These are phyloP conservation scores for Trypoxylus dichotomus DNA, from an alignment of 1,140 invertebrate species.

Conservation along the genomic window DNA sequence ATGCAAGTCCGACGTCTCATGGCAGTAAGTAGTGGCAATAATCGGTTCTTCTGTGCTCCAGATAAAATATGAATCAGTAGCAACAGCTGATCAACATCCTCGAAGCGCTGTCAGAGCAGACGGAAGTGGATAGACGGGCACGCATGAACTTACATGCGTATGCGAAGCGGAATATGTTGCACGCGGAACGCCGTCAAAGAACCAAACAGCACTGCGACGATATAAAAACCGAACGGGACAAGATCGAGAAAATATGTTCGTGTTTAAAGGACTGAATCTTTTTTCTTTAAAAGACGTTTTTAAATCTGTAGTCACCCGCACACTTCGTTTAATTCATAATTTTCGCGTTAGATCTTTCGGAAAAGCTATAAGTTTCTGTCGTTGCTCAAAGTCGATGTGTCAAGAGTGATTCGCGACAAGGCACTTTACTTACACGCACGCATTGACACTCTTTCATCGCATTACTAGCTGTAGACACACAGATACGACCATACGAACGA, in stretches of 20 bases:
- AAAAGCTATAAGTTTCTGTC: no score
- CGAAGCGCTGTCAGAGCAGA: neutral
- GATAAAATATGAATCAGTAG: neutral
- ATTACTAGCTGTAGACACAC: neutral
- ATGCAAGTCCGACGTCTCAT: neutral
- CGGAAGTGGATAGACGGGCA: neutral
- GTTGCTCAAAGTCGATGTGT: neutral
- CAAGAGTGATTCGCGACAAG: neutral
- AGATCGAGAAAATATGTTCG: neutral
- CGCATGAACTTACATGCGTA: neutral
- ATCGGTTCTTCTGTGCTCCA: neutral
- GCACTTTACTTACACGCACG: neutral
- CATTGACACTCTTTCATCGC: neutral
- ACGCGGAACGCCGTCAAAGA: neutral
- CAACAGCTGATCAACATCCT: neutral
- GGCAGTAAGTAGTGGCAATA: neutral
- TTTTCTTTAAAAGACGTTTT: no score
- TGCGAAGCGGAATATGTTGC: neutral
- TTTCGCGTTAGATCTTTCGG: no score
- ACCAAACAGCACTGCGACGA: neutral
- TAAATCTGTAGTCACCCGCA: neutral
- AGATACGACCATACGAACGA: neutral
- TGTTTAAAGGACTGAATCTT: no score
- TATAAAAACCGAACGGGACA: neutral
- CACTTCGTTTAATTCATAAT: neutral